Conservation (phyloP, 2,113 vertebrate genomes). For the Microcebus lehilahytsara region DNA sequence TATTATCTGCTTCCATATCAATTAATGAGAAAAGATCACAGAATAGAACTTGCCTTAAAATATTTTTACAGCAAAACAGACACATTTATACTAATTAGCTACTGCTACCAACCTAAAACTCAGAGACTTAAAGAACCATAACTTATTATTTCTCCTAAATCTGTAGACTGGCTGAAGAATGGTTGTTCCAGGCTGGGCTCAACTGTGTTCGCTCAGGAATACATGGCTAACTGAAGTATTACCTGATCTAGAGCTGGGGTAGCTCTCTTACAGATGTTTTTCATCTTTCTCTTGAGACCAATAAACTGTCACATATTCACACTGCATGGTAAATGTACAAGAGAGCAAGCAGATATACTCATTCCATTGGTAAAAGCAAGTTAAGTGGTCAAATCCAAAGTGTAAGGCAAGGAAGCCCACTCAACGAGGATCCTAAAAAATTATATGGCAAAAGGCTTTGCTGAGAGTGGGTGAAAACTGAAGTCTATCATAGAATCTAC, state of each 20-base stretch:
- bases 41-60: neutral
- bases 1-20: neutral
- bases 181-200: neutral
- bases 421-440: neutral
- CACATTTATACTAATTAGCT: neutral
- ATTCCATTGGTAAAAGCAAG: neutral
- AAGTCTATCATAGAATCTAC: neutral
- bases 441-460: neutral
- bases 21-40: neutral
- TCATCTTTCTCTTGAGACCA: neutral
- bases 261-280: neutral
- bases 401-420: neutral
- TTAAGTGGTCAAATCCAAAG: neutral
- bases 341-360: neutral
- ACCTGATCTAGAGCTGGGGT: neutral
- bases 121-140: neutral
- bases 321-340: neutral
- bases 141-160: neutral
- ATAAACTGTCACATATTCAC: neutral
- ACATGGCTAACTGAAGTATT: neutral
- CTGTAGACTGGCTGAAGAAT: neutral
- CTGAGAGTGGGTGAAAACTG: neutral
- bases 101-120: neutral
- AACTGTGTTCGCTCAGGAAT: neutral
- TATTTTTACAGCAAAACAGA: neutral